Conservation (phyloP, 2,797 vertebrate genomes). For the Potorous gilbertii region DNA sequence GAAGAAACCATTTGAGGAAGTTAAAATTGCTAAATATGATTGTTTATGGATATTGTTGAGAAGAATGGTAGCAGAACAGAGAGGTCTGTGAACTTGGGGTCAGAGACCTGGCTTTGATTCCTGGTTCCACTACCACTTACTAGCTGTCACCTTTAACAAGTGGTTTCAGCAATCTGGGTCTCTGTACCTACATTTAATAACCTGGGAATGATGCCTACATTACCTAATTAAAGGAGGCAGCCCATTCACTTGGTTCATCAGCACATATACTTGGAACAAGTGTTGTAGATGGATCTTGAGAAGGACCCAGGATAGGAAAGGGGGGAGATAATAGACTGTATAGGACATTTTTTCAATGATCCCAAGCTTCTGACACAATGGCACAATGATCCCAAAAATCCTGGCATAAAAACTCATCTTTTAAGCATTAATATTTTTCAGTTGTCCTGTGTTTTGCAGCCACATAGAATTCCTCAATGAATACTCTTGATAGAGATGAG, state of each 20-base stretch:
- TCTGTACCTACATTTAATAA: background rate
- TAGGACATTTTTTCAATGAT: background rate
- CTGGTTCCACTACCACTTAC: background rate
- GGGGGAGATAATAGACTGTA: background rate
- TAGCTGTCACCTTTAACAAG: background rate
- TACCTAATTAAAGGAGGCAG: background rate
- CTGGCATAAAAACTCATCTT: background rate
- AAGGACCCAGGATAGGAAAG: background rate
- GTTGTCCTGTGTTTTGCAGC: background rate
- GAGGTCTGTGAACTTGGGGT: background rate
- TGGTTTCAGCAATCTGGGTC: background rate
- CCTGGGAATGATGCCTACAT: background rate
- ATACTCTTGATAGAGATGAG: background rate
- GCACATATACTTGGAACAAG: background rate
- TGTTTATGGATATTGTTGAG: background rate
- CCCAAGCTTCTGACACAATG: background rate
- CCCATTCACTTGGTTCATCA: background rate
- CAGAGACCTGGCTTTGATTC: background rate
- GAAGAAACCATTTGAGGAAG: background rate
- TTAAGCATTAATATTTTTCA: background rate
- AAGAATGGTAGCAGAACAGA: background rate
- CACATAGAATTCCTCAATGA: background rate
- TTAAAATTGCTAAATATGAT: background rate
- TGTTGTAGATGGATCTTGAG: background rate
- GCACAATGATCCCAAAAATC: no score